Conservation (phyloP, 2,888 invertebrate genomes). For the Gerosis bhagava region DNA sequence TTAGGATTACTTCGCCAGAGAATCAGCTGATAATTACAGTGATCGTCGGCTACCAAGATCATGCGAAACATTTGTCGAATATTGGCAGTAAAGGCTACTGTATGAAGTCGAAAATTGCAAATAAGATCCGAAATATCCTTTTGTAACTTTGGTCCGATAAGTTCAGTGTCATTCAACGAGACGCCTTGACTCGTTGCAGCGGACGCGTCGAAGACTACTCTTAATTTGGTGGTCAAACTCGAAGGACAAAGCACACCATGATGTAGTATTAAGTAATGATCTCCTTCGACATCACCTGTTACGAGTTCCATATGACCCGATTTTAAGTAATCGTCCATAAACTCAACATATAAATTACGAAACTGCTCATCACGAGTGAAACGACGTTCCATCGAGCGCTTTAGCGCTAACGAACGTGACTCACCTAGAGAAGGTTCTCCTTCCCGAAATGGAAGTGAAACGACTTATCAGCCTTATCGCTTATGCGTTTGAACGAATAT, state of each 20-base stretch:
- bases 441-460: constrained; percentile 1
- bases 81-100: constrained; percentile 9
- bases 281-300: neutral
- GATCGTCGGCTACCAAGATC: neutral
- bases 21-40: constrained; percentile 12
- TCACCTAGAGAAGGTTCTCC: neutral
- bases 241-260: constrained; percentile 10
- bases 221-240: too few relatives aligned
- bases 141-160: constrained; percentile 12
- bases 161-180: constrained; percentile 15
- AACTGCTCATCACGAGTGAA: neutral
- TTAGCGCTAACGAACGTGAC: neutral
- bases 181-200: neutral
- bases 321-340: too few relatives aligned
- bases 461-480: neutral
- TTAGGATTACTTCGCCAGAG: constrained; percentile 1
- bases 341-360: neutral
- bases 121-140: constrained; percentile 8
- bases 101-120: constrained; percentile 9
- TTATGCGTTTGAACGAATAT: neutral
- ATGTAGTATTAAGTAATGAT: constrained; percentile 1
- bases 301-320: neutral
- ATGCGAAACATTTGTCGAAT: constrained; percentile 12
- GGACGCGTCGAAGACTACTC: constrained; percentile 21
- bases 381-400: too few relatives aligned